Base-by-base conservation (phyloP, 1,140 invertebrate genomes). In the Drosophila rufa region DNA sequence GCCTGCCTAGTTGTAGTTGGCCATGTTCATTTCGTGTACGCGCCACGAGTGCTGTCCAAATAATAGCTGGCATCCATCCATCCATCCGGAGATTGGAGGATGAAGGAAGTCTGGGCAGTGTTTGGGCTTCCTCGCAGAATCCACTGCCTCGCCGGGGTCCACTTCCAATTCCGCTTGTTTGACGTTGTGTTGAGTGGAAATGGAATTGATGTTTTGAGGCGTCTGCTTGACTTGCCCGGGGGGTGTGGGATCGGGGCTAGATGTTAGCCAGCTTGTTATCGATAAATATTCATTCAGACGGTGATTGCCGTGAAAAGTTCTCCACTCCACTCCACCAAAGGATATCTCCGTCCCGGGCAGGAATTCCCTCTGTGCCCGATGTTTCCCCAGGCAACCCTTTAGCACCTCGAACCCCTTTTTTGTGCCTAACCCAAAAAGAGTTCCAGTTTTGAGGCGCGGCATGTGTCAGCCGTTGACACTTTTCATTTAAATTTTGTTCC, bases 401-500 rank as follows among this genome's bases (percentile, higher is more conserved):
- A 36, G 36, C 68, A 55, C 67, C 50, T 55, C 33, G 40, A 42
- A 64, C 59, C 59, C 43, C 42, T 53, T 68, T 36, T 40, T 46
- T 42, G 38, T 25, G 14, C 30, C 42, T n/a, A 43, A 50, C 36
- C 25, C 45, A 45, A 36, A 50, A 45, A 12, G 47, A 67, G 66
- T 70, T 55, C 14, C 48, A 36, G 64, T 33, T 46, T 40, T 43
- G 40, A 68, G 58, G 43, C 55, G 69, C 50, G 53, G 75, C 69
- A 79, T 85, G 61, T 82, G 79, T 79, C 69, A 67, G 79, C 56
- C 56, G 79, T 87, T 87, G 82, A 87, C 82, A 86, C 83, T 87
- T 86, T 79, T 87, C 83, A 87, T 82, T 79, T 82, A 77, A 79
- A 64, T 79, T 76, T 47, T 50, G 36, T 56, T 22, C 36, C 53